Evolutionary conservation across 1,140 invertebrate species (phyloP), one percentile per base, ranked within the genome.

Genomic region (Trichomalopsis sarcophagae): DNA sequence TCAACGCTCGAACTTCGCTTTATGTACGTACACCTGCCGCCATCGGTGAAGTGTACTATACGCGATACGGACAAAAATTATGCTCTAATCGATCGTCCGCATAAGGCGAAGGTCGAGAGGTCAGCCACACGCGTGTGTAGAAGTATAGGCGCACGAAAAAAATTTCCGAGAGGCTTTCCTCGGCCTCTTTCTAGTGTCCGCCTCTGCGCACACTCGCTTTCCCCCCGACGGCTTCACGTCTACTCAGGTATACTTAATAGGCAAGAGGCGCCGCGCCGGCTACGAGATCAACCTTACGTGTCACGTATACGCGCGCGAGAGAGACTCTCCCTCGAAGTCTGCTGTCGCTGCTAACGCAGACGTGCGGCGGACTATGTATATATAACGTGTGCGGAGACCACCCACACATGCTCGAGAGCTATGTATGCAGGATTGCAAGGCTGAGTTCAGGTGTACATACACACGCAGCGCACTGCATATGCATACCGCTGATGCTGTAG

Each of bases 241-340:
- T 86, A 84, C 86, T 87, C 85, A 87, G 87, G 84, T 86, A 86
- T 83, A 87, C 86, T 87, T 89, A 87, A 88, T 86, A 88, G 86
- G 88, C 86, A 84, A 79, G 83, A 79, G 83, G 62, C 75, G 47
- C 23, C 73, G 6, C 7, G 21, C 47, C 74, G 36, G 23, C 81
- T 27, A 17, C 50, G 79, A 82, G 87, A 87, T 88, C 87, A 88
- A 74, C 87, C 86, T 87, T 89, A 88, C 83, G 86, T 87, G 87
- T 87, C 87, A 87, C 87, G 87, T 87, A 87, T 87, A 88, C 87
- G 87, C 73, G 13, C 84, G 10, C 27, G 33, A 13, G 50, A 21
- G 4, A 21, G 40, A 10, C 6, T 9, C 40, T 44, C 40, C 40
- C 40, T 44, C 40, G 40, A 44, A 44, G 10, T 66, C 21, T 68